Evolutionary conservation across 1,140 invertebrate genomes (phyloP).

Genomic region (Euwallacea similis): DNA sequence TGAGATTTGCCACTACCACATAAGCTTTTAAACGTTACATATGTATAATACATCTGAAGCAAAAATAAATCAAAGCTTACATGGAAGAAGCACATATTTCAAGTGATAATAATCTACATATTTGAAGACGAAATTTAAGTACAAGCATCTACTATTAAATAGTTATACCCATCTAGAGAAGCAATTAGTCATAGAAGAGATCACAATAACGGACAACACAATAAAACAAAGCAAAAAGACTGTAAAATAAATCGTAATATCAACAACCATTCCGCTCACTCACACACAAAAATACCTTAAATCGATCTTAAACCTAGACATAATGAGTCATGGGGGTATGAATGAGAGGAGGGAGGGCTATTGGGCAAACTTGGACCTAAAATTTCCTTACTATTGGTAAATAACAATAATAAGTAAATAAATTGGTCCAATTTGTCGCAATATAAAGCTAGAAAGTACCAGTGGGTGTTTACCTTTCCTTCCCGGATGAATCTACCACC

Average conservation of each 20-base stretch:
- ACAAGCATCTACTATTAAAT: slow-evolving; percentile 15
- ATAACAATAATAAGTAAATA: too few relatives aligned
- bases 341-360: neutral
- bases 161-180: slow-evolving; percentile 8
- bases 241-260: slow-evolving; percentile 13
- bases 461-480: slow-evolving; percentile 81
- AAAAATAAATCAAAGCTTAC: neutral
- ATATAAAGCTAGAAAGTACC: neutral
- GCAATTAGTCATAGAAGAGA: slow-evolving; percentile 8
- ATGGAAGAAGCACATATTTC: neutral
- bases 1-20: too few relatives aligned
- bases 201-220: neutral
- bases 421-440: neutral
- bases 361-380: neutral
- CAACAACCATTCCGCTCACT: slow-evolving; percentile 34
- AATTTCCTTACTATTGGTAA: too few relatives aligned
- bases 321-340: slow-evolving; percentile 2
- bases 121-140: slow-evolving; percentile 1
- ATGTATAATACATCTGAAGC: neutral
- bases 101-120: neutral
- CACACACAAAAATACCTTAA: slow-evolving; percentile 28
- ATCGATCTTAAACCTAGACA: slow-evolving; percentile 24
- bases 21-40: too few relatives aligned
- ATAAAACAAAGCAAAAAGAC: slow-evolving; percentile 10
- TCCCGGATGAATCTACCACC: slow-evolving; percentile 95